Evolutionary conservation across 2,113 vertebrate genomes (phyloP), one percentile per base, ranked within the genome.

Genomic region (Promerops cafer): DNA sequence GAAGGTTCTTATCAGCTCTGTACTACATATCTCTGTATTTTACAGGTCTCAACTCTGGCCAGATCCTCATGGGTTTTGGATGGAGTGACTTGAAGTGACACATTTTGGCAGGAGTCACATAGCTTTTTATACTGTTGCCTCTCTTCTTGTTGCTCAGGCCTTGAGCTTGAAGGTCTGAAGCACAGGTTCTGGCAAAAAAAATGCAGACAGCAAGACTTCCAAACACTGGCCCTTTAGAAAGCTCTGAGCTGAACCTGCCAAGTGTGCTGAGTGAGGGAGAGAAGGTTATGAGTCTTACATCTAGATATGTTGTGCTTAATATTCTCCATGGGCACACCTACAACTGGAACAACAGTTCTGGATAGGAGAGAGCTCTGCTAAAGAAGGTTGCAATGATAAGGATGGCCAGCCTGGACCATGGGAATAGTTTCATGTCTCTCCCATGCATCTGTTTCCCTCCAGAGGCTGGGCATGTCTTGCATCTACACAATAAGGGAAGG

Each of bases 1-100:
- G 56, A 91, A 95, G 69, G 94, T 37, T 83, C 64, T 94, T 96
- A 92, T 90, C 94, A 86, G 64, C 65, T 86, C 56, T 74, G 59
- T 60, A 59, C 26, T 3, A 5, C 26, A 0, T 68, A 45, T 74
- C 20, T 91, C 65, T 64, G 6, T 37, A 7, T 83, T 95, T 86
- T 81, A 60, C 1, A 15, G 83, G 50, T 82, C 84, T 89, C 70
- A 80, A 2, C 28, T 85, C 70, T 31, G 83, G 53, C 49, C 64
- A 88, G 82, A 83, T 35, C 30, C n/a, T 86, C 33, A 0, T 24
- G 49, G 11, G 2, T 95, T 84, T 95, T 61, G 40, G 35, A 71
- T 42, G 61, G 47, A 56, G 37, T 30, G 82, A 52, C 69, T 89
- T 6, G 4, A 86, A 44, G 80, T 75, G 93, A 60, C 93, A 75